Base-by-base conservation (phyloP, 1,140 invertebrate genomes). In the Rhagoletis pomonella region DNA sequence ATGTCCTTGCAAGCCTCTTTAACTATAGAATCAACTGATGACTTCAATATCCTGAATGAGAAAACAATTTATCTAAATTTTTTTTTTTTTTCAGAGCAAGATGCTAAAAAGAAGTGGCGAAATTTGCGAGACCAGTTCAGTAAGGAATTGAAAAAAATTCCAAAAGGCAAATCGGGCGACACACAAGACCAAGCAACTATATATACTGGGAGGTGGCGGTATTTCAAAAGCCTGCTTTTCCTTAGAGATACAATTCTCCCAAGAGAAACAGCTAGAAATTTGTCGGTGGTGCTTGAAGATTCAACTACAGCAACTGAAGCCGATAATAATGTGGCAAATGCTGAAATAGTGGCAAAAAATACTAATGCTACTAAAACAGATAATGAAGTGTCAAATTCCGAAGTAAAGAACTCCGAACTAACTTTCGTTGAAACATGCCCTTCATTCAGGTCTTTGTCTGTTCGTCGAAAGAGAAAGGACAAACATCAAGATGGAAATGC, bases 91-190 rank as follows among this genome's bases (percentile, higher is more conserved):
- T 73, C 47, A 39, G 69, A 73, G 39, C n/a, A 73, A 10, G 69
- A 73, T 44, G 69, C 69, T 73, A 73, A 39, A 73, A 73, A 73
- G 69, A 73, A 73, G 47, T 73, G 69, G 69, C 69, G 69, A 44
- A 73, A 39, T 73, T 44, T 73, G 47, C 69, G 69, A 44, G 29
- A 73, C 47, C 69, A 73, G 47, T 73, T 44, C 69, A 73, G 47
- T 50, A 73, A 73, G 39, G 69, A 73, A 73, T 42, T 73, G 3
- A 73, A 73, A 39, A 73, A 73, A 39, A 39, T 73, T 73, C 69
- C 69, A 19, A 73, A 73, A 73, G 5, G 5, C 6, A 73, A 73
- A 73, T 39, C n/a, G 9, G 69, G n/a, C 6, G 69, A 17, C 39
- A 14, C 69, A 73, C 69, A 73, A 73, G 29, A 62, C 9, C 60